Evolutionary conservation across 2,113 vertebrate genomes (phyloP).

Genomic region (Corythoichthys haematopterus): DNA sequence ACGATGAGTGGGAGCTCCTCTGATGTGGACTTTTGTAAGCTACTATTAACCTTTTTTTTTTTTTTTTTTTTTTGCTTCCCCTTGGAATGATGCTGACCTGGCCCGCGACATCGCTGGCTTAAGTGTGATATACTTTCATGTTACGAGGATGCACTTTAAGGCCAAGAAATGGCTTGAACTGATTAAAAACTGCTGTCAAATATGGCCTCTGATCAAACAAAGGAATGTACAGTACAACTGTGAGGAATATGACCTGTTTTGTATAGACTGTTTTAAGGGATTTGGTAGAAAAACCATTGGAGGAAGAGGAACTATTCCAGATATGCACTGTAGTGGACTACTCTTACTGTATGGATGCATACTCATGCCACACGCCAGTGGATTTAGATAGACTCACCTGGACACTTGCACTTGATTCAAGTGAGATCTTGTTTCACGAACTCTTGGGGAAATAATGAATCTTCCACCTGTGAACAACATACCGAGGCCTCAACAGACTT

Average conservation of each 20-base stretch:
- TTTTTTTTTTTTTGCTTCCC: background rate
- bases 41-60: background rate
- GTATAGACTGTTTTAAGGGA: background rate
- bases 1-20: constrained; percentile 97
- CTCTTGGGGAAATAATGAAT: too few species aligned
- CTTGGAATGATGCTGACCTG: background rate
- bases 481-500: too few species aligned
- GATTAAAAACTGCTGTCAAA: background rate
- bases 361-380: background rate
- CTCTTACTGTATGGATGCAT: background rate
- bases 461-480: too few species aligned
- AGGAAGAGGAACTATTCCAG: background rate
- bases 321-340: background rate
- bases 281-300: background rate
- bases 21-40: constrained; percentile 47
- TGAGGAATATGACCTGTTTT: background rate
- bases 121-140: background rate
- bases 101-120: background rate
- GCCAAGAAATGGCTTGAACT: background rate
- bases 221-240: background rate
- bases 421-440: too few species aligned
- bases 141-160: background rate
- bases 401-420: background rate
- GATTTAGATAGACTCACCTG: background rate
- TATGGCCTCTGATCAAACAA: background rate